Evolutionary conservation across 2,113 vertebrate species (phyloP), one percentile per base, ranked within the genome.

Genomic region (Camelus dromedarius): DNA sequence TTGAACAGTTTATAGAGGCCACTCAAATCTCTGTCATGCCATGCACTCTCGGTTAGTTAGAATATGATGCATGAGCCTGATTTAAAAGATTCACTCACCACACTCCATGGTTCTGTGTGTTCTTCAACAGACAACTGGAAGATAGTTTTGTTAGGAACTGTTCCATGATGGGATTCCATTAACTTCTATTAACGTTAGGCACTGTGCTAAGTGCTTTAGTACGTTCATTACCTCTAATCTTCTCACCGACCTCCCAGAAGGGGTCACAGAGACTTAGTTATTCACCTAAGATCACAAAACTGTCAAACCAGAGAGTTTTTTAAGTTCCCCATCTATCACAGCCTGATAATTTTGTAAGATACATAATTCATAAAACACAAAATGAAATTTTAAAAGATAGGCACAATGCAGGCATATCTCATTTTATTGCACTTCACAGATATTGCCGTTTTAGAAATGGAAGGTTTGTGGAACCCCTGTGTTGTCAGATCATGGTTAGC

Each of bases 291-390:
- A 75, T 54, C 32, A 46, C 48, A 76, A 91, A 94, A 56, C 84
- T 89, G 64, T 50, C 22, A 89, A 86, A 70, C 38, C 67, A 76
- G 64, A n/a, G 48, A 56, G 91, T 76, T 85, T 20, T 16, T 54
- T 32, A 81, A 75, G 52, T 77, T 93, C 91, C 22, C 30, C 79
- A 46, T 54, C 35, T 32, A 70, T 76, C 87, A 64, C 12, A 92
- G 76, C 52, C 35, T 9, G n/a, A 54, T 75, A 85, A 85, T 69
- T 92, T 85, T 52, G 7, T 64, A 76, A 76, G 35, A 67, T n/a
- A 85, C 46, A 77, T 22, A 69, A 80, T 69, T 80, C 72, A 9
- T 85, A 93, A 95, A 64, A 80, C 46, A 89, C 7, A 77, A 85
- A 80, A 92, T 80, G 50, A 84, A 91, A 64, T 73, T 35, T 35